These are phyloP conservation scores for Octodon degus DNA, from an alignment of 2,113 vertebrate species.

Conservation along the genomic window DNA sequence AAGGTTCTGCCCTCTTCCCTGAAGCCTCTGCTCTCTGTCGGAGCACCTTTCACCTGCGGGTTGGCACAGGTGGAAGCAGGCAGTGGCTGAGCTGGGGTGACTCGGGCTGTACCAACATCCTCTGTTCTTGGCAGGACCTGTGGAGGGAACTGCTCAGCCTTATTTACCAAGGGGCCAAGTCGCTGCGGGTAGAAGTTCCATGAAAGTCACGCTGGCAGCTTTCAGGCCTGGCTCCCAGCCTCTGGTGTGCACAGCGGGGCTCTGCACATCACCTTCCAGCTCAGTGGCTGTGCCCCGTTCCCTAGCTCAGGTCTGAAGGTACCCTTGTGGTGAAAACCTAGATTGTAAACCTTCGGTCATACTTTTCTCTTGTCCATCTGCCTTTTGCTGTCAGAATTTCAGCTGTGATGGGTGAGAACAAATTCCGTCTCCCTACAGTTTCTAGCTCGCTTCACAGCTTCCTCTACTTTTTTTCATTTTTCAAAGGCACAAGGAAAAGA, in stretches of 20 bases:
- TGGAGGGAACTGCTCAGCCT: neutral
- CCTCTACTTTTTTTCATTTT: neutral
- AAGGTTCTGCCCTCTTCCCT: neutral
- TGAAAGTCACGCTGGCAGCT: neutral
- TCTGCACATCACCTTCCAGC: neutral
- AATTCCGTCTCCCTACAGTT: no score
- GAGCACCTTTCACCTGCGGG: neutral
- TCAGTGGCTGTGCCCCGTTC: neutral
- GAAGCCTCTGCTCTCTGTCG: no score
- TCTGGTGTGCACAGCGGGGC: neutral
- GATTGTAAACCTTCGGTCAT: neutral
- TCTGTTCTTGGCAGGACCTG: no score
- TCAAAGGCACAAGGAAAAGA: neutral
- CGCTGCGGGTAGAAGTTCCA: no score
- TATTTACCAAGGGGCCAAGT: no score
- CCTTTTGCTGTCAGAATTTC: neutral
- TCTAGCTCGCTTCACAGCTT: neutral
- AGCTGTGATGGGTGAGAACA: neutral
- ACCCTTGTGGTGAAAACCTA: neutral
- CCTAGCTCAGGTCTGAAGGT: neutral
- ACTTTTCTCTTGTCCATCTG: neutral
- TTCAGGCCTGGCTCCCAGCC: neutral
- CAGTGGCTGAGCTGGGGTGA: neutral
- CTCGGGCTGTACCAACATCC: neutral
- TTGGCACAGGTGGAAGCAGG: fast-evolving